A percentile compares a stretch with the other conserved stretches of the same genome.
Conservation (phyloP, 2,888 invertebrate species). For the Ernsta delagoae region DNA sequence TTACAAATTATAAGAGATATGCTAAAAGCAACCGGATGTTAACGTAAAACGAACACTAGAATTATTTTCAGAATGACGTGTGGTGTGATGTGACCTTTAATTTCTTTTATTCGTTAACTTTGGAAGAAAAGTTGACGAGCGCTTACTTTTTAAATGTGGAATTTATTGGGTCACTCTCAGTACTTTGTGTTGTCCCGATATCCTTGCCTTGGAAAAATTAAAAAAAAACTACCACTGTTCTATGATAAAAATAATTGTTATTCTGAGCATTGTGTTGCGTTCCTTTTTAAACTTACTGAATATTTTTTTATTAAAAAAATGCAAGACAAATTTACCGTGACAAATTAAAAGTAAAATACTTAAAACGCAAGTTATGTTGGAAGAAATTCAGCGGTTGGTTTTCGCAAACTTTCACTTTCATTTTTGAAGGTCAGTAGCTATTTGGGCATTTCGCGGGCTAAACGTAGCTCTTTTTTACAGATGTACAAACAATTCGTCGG, state of each 20-base stretch:
- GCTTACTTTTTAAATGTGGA: no score
- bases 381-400: conserved; percentile 16
- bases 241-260: no score
- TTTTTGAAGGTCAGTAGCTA: conserved; percentile 16
- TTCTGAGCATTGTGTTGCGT: no score
- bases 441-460: conserved; percentile 3
- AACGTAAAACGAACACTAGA: conserved; percentile 14
- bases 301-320: neutral
- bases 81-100: conserved; percentile 5
- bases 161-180: no score
- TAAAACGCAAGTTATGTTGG: neutral
- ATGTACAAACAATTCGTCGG: neutral
- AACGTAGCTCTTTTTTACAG: conserved; percentile 12
- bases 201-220: no score
- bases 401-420: conserved; percentile 18
- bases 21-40: conserved; percentile 80
- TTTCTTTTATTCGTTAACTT: conserved; percentile 6
- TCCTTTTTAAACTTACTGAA: no score
- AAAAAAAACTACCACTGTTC: no score
- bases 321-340: no score
- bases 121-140: neutral
- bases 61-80: conserved; percentile 3
- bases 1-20: conserved; percentile 81
- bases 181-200: no score
- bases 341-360: no score